phyloP scores from a whole-genome alignment of 2,113 vertebrate species.

The Typhlomys cinereus region DNA sequence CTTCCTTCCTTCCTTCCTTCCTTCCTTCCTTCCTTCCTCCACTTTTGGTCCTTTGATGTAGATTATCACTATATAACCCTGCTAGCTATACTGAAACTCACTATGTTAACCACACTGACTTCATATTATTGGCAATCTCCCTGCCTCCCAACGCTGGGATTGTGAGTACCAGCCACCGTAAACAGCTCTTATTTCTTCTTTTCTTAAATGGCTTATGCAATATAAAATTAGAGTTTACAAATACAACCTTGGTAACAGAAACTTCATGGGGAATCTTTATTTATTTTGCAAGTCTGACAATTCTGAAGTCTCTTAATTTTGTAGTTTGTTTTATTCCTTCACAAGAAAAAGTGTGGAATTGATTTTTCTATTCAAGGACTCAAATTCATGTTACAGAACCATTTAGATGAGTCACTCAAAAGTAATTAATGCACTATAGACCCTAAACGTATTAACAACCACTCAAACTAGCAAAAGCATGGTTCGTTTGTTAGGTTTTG shows the following conservation, averaged over 20 bases:
- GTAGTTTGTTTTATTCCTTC: not conserved
- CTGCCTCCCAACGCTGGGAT: not conserved
- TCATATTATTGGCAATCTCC: not conserved
- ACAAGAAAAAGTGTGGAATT: not conserved
- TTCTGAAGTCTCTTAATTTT: not conserved
- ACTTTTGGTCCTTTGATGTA: too few species aligned
- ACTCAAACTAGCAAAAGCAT: not conserved
- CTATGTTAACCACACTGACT: not conserved
- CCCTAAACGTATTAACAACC: not conserved
- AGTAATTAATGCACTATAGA: not conserved
- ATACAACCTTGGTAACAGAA: not conserved
- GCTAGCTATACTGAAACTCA: not conserved
- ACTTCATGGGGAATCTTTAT: not conserved
- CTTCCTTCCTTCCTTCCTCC: not conserved
- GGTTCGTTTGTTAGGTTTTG: too few species aligned
- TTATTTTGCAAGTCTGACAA: slow-evolving; percentile 16
- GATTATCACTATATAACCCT: too few species aligned
- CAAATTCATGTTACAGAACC: not conserved
- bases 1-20: not conserved
- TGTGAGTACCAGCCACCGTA: not conserved
- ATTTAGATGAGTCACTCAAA: not conserved
- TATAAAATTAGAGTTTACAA: slow-evolving; percentile 31
- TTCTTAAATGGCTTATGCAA: not conserved
- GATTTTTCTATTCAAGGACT: not conserved
- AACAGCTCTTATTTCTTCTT: not conserved